Evolutionary conservation across 2,888 invertebrate species (phyloP), one percentile per base, ranked within the genome.

Genomic region (Pteria penguin): DNA sequence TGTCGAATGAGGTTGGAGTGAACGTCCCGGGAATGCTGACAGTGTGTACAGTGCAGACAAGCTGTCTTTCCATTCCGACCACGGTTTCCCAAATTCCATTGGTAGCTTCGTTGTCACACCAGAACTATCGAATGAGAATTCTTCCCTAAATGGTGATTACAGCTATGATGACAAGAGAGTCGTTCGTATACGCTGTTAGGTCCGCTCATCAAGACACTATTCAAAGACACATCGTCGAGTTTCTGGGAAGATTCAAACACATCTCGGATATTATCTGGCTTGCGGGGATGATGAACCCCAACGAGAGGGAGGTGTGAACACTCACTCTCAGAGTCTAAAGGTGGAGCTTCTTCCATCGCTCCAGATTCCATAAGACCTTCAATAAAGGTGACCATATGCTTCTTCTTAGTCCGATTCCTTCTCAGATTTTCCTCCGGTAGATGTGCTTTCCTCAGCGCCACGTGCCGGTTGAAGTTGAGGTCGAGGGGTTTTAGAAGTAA

Each of bases 241-340:
- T 32, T 31, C 0, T 11, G 57, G 4, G 68, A 68, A 14, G 57
- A 68, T 29, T 68, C 68, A 57, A 68, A 68, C 11, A 68, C 68
- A 18, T 22, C 32, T 31, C 68, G 55, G 22, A 68, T 68, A n/a
- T 68, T 68, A 4, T 57, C 68, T n/a, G 68, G 68, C 29, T 68
- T 68, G n/a, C 22, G 45, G 18, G 45, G 45, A 45, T 45, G 45
- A 18, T 45, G 18, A 45, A 45, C 18, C 18, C 45, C 45, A 22
- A 24, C 22, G 45, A 45, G 27, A 26, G 60, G 26, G n/a, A 63
- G 26, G 29, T 63, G 36, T 22, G 24, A 63, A 36, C 33, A 36
- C 33, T 63, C 63, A n/a, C 14, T 22, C 22, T 63, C n/a, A 8
- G 63, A 36, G 32, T 36, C 33, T 24, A 63, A 36, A 11, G 63